Evolutionary conservation across 1,140 invertebrate species (phyloP).

Genomic region (Drosophila jambulina): DNA sequence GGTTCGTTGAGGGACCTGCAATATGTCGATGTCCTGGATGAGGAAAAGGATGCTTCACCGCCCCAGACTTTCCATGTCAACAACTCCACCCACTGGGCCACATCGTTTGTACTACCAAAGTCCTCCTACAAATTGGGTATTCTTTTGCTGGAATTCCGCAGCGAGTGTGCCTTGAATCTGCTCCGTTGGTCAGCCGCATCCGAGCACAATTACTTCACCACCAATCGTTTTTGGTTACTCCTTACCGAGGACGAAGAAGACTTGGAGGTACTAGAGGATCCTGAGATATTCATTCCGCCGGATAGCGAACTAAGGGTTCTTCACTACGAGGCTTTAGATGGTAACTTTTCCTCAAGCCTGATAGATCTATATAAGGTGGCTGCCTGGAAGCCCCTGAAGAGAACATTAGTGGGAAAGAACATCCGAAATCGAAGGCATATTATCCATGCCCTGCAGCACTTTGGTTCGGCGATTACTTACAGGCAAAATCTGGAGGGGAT

Average conservation of each 20-base stretch:
- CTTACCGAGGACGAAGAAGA: conserved; percentile 45
- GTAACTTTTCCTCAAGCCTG: conserved; percentile 43
- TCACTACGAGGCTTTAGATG: not conserved
- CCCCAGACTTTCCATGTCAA: conserved; percentile 60
- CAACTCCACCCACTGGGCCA: conserved; percentile 59
- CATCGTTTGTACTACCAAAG: conserved; percentile 56
- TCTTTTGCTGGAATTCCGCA: conserved; percentile 61
- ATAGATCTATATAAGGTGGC: conserved; percentile 76
- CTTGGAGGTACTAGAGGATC: conserved; percentile 58
- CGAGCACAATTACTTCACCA: conserved; percentile 80
- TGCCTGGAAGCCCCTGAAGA: conserved; percentile 56
- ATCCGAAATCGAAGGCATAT: conserved; percentile 47
- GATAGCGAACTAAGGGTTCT: conserved; percentile 71
- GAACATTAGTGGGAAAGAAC: conserved; percentile 32
- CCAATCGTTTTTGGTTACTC: conserved; percentile 78
- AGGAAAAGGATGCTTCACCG: conserved; percentile 48
- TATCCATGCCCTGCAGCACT: conserved; percentile 50
- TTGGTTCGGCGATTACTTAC: conserved; percentile 73
- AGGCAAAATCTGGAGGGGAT: conserved; percentile 77
- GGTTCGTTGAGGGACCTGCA: conserved; percentile 50
- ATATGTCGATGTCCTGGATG: conserved; percentile 38
- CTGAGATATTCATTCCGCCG: conserved; percentile 75
- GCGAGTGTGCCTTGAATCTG: conserved; percentile 66
- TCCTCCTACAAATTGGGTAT: conserved; percentile 66
- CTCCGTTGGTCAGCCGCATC: conserved; percentile 72